These are phyloP conservation scores for Cinara cedri DNA, from an alignment of 2,888 invertebrate genomes.

Conservation along the genomic window DNA sequence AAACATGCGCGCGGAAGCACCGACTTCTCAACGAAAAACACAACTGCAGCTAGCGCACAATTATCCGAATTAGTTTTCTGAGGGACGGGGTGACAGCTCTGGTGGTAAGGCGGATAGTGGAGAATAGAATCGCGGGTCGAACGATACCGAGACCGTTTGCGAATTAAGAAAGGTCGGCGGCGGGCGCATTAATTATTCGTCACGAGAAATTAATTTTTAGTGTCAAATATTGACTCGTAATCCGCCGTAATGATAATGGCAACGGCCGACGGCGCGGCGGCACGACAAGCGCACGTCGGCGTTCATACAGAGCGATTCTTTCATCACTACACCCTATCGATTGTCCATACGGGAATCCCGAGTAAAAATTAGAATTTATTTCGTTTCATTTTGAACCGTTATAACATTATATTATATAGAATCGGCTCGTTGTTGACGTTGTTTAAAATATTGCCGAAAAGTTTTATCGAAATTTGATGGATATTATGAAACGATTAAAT, in stretches of 20 bases:
- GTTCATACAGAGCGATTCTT: background rate
- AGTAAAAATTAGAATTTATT: too few species aligned
- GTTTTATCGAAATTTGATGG: too few species aligned
- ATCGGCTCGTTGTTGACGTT: too few species aligned
- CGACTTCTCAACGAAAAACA: conserved; percentile 32
- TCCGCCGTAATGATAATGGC: conserved; percentile 41
- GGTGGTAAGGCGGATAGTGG: background rate
- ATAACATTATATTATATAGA: too few species aligned
- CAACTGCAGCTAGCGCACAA: conserved; percentile 13
- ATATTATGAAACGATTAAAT: too few species aligned
- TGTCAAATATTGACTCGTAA: conserved; percentile 52
- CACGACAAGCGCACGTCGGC: background rate
- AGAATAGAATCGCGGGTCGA: too few species aligned
- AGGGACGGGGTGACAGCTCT: background rate
- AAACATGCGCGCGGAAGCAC: background rate
- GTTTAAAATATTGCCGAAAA: too few species aligned
- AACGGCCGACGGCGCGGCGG: background rate
- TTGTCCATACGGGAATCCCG: too few species aligned
- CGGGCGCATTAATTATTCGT: conserved; percentile 47
- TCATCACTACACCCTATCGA: too few species aligned
- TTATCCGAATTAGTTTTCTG: conserved; percentile 38
- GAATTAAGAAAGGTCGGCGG: conserved; percentile 36
- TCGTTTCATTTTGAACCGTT: too few species aligned
- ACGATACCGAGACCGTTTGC: conserved; percentile 15
- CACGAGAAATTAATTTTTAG: conserved; percentile 52